Evolutionary conservation across 2,888 invertebrate species (phyloP), one percentile per base, ranked within the genome.

Genomic region (Escarpia spicata): DNA sequence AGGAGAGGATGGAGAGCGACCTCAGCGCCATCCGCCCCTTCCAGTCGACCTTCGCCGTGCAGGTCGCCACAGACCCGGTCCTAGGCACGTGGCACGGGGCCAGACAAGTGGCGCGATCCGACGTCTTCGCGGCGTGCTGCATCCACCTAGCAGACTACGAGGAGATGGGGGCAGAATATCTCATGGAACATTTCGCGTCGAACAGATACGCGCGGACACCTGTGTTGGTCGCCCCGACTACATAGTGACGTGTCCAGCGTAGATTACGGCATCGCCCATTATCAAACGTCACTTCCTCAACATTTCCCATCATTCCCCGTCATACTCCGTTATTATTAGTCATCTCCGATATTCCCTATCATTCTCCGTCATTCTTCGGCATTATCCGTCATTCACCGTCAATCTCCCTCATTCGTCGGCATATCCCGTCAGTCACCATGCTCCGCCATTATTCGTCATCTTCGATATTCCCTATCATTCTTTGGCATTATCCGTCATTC

Each of bases 31-130:
- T 98, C 97, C 97, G 99, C 92, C 99, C 99, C 0, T 99, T 99
- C 96, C 97, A 98, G 95, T 98, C 98, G 0, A 97, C 97, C 0
- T 98, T 98, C 95, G 97, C 93, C 92, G 96, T 97, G 6, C 94
- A 94, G 58, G 93, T 94, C 92, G 96, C 97, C 93, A 94, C 37
- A 75, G 97, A 98, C 95, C 97, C 98, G 0, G 97, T 97, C 58
- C 96, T 98, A 4, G 98, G 98, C 95, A 97, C 98, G 0, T 99
- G 99, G 99, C 92, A 97, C 94, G 99, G 99, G 0, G 98, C 98
- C 0, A 97, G 97, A 93, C 97, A 98, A 94, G 98, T 98, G 96
- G 98, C 98, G 0, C 96, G 97, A 10, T 97, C 97, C 92, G 94
- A 96, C 0, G 97, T 97, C 10, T 97, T 98, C 37, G 97, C 97